Base-by-base conservation (phyloP, 1,140 invertebrate species). In the Lordiphosa clarofinis region DNA sequence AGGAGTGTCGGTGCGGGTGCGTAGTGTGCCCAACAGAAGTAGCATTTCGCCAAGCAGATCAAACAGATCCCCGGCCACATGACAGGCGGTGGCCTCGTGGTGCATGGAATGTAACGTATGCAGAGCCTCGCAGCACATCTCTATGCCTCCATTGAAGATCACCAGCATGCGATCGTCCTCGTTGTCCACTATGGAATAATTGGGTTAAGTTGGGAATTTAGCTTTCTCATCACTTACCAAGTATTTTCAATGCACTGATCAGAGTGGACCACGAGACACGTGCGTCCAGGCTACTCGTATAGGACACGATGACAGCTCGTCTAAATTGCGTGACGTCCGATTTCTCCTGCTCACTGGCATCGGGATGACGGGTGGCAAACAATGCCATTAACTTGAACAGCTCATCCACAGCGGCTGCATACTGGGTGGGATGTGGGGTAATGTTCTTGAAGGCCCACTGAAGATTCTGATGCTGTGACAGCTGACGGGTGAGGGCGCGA, bases 371-470 rank as follows among this genome's bases (percentile, higher is more conserved):
- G 4, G 93, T 92, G 3, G 95, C 94, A 90, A 97, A 94, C 10
- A 97, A 89, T 72, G 94, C 93, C 95, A 97, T 96, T 66, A 97
- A 89, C 89, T 95, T 95, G 66, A 97, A 96, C 38, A 98, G 88
- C 89, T 98, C 96, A 60, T 97, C 96, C 4, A 97, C 96, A 37
- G 96, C 96, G 13, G 92, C 92, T 36, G 94, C 93, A 90, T 98
- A 98, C 75, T 98, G 96, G 19, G 95, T 96, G 11, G 96, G 95
- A 91, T 97, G 96, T 10, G 96, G 96, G 12, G 96, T 96, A 50
- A 98, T 98, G 87, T 98, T 98, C 82, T 97, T 96, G 89, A 98
- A 98, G 43, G 97, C 97, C 97, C 97, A 98, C 86, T 96, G 95
- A 37, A 98, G 93, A 90, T 98, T 98, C 90, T 98, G 96, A 91